Evolutionary conservation across 2,113 vertebrate species (phyloP), one percentile per base, ranked within the genome.

Genomic region (Odontophorus gujanensis): DNA sequence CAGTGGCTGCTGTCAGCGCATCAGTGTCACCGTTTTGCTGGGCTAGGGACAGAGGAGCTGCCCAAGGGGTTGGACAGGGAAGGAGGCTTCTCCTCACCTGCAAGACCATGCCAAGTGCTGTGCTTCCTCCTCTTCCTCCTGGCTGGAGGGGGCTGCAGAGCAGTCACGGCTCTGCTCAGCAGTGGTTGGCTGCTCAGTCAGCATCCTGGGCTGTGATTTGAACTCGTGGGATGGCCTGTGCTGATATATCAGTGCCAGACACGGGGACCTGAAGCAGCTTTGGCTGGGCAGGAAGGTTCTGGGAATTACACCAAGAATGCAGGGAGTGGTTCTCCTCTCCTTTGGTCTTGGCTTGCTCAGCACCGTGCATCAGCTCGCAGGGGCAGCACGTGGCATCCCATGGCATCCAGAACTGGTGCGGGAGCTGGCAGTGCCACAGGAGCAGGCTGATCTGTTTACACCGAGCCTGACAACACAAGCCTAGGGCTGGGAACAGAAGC

Each of bases 311-410:
- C 26, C 57, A 81, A 40, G 47, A 72, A 63, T n/a, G 61, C 32
- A 19, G 43, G 67, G 88, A 36, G 48, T 2, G 3, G 5, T 69
- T 75, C 42, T 71, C 17, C 19, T 32, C 2, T 89, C 51, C 69
- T 78, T 63, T 58, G 28, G 51, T 53, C 51, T 50, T 81, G 51
- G 51, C 59, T 90, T 78, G 42, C 51, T 38, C 0, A 0, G 62
- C 0, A 0, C 62, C 65, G 45, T 45, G 43, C 82, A 65, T 15
- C 0, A 0, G n/a, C 0, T 38, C 0, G 0, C 30, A n/a, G 65
- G 26, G 30, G 30, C 63, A 74, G 67, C 55, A 4, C 0, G 2
- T 68, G 75, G 57, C 30, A 42, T 58, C 42, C 62, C 0, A 2
- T 68, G 75, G 57, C 30, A 42, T 53, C 45, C 62, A 24, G 42